Evolutionary conservation across 2,113 vertebrate species (phyloP).

Genomic region (Regulus satrapa): DNA sequence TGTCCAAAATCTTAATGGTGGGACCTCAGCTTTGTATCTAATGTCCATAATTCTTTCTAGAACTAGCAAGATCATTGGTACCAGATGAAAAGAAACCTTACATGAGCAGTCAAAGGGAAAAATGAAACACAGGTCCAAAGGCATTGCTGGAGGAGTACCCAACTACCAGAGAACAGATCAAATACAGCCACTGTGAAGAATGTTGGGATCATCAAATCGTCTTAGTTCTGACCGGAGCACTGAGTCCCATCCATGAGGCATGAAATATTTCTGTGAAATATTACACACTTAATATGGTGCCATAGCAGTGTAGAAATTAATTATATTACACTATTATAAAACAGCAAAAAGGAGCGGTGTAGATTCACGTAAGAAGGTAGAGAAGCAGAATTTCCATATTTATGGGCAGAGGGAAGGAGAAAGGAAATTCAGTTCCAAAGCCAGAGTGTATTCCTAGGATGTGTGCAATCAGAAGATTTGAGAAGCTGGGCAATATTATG

Average conservation of each 20-base stretch:
- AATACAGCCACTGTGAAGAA: background rate
- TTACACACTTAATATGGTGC: background rate
- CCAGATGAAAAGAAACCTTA: background rate
- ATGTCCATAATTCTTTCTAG: background rate
- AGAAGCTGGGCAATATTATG: background rate
- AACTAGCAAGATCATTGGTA: background rate
- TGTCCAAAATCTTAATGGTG: background rate
- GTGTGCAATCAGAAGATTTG: background rate
- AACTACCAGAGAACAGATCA: background rate
- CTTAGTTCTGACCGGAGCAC: background rate
- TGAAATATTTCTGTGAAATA: background rate
- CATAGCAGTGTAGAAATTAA: background rate
- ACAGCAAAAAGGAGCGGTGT: background rate
- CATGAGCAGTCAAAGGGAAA: background rate
- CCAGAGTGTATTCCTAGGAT: background rate
- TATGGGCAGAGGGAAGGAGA: background rate
- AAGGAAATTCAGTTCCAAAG: background rate
- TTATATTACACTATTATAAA: background rate
- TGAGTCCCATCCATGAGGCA: background rate
- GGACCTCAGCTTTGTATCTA: background rate
- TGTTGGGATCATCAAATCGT: background rate
- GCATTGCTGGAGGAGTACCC: background rate
- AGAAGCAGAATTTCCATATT: background rate
- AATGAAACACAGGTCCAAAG: background rate
- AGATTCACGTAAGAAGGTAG: background rate